Conservation (phyloP, 2,113 vertebrate genomes). For the Gasterosteus aculeatus region DNA sequence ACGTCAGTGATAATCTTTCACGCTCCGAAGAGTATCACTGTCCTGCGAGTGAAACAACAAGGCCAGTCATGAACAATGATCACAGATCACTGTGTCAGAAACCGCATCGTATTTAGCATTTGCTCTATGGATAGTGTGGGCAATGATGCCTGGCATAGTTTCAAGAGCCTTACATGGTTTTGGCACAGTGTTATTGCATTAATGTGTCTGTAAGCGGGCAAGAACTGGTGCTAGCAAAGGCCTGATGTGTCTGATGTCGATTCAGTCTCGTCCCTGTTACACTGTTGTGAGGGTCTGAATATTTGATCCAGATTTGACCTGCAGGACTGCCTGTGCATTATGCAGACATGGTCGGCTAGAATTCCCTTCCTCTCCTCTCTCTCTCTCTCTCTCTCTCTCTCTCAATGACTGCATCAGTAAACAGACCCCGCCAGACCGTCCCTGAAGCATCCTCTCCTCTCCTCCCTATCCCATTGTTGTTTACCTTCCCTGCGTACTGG, state of each 20-base stretch:
- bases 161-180: conserved; percentile 67
- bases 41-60: conserved; percentile 6
- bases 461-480: conserved; percentile 68
- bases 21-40: conserved; percentile 10
- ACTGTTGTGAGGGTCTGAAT: conserved; percentile 46
- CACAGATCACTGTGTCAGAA: conserved; percentile 2
- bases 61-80: conserved; percentile 10
- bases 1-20: conserved; percentile 21
- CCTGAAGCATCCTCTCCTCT: conserved; percentile 64
- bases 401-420: conserved; percentile 75
- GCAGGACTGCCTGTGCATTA: conserved; percentile 69
- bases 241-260: conserved; percentile 16
- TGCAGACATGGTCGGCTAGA: conserved; percentile 64
- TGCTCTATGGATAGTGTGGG: conserved; percentile 47
- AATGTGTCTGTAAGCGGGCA: conserved; percentile 56
- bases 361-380: conserved; percentile 40
- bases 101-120: conserved; percentile 32
- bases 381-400: conserved; percentile 29
- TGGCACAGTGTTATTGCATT: conserved; percentile 47
- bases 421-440: conserved; percentile 71
- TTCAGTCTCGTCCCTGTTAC: conserved; percentile 43
- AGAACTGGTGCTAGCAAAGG: conserved; percentile 32
- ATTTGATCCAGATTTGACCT: conserved; percentile 67
- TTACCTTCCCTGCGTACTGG: conserved; percentile 59
- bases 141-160: conserved; percentile 55